These are phyloP conservation scores for Aphodius granarius DNA, from an alignment of 2,888 invertebrate species.

Conservation along the genomic window DNA sequence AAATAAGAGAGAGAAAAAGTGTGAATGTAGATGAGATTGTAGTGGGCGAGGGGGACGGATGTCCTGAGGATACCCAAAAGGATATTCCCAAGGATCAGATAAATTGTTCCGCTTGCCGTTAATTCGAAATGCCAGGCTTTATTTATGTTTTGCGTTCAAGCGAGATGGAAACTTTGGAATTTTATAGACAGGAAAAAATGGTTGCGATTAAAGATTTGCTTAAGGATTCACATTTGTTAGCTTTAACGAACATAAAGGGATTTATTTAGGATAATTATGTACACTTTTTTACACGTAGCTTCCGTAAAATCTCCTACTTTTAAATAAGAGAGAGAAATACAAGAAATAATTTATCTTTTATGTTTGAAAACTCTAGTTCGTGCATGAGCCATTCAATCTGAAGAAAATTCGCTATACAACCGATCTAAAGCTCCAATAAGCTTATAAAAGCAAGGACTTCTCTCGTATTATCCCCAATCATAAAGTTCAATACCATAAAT, in stretches of 20 bases:
- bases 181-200: not conserved
- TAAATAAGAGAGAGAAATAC: too few relatives aligned
- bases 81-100: not conserved
- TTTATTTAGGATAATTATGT: too few relatives aligned
- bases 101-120: not conserved
- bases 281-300: not conserved
- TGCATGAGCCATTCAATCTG: not conserved
- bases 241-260: too few relatives aligned
- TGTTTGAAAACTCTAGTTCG: too few relatives aligned
- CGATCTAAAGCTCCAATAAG: not conserved
- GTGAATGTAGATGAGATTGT: not conserved
- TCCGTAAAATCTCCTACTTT: too few relatives aligned
- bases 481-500: not conserved
- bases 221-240: not conserved
- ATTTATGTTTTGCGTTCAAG: not conserved
- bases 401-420: not conserved
- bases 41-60: not conserved
- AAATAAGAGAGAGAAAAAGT: constrained; percentile 44
- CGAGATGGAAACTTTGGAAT: not conserved
- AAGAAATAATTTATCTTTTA: too few relatives aligned
- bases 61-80: not conserved
- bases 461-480: not conserved
- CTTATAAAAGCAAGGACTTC: not conserved
- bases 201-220: not conserved
- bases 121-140: not conserved